Percentiles rank a stretch among this genome's conserved stretches.
Evolutionary conservation across 2,113 vertebrate genomes (phyloP).

Genomic region (Pedionomus torquatus): DNA sequence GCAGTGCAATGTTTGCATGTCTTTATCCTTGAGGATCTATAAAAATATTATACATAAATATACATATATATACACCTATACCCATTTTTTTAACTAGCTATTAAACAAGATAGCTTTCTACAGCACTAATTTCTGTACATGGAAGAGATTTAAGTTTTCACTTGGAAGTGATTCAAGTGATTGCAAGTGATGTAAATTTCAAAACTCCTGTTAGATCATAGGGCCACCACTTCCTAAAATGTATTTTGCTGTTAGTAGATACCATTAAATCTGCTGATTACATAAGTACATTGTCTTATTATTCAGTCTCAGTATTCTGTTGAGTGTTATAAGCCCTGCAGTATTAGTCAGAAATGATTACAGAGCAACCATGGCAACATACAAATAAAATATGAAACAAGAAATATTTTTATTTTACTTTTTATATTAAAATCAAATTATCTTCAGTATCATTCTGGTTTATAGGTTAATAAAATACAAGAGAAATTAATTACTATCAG

Average conservation of each 20-base stretch:
- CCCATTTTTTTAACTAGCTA: background rate
- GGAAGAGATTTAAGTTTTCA: no score
- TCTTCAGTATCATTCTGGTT: background rate
- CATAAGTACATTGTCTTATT: background rate
- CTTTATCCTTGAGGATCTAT: background rate
- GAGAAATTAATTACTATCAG: constrained; percentile 29
- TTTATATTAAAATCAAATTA: background rate
- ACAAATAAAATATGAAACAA: constrained; percentile 15
- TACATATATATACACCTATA: background rate
- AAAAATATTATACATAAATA: background rate
- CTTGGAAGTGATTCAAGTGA: no score
- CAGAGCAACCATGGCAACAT: background rate
- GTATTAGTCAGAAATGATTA: background rate
- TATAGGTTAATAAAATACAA: constrained; percentile 20
- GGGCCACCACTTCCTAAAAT: background rate
- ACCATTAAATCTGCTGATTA: background rate
- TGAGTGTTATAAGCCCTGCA: background rate
- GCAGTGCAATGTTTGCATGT: background rate
- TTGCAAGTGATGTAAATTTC: background rate
- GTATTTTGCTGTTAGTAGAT: background rate
- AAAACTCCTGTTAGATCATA: background rate
- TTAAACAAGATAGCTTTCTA: background rate
- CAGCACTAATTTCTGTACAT: background rate
- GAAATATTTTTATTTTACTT: background rate
- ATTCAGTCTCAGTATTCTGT: background rate